Evolutionary conservation across 2,113 vertebrate genomes (phyloP), one percentile per base, ranked within the genome.

Genomic region (Rhodinocichla rosea): DNA sequence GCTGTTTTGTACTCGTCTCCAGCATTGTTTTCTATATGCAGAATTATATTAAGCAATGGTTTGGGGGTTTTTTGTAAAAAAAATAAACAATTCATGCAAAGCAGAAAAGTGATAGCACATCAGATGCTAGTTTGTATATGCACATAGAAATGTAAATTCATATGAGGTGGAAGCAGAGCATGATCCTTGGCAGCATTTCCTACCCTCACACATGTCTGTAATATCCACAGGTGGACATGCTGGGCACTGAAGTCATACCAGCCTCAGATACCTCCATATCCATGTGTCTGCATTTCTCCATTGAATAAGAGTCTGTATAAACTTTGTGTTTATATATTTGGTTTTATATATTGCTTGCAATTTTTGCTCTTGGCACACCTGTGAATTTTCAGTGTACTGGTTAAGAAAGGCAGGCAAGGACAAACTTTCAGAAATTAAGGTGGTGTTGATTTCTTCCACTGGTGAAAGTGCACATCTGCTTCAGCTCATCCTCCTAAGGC

Each of bases 401-500:
- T 83, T 56, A 67, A 76, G 86, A 82, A 73, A 78, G n/a, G 27
- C 33, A 93, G 40, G 56, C 15, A 28, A 75, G 82, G 42, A 19
- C 9, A 13, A 93, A 91, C 65, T 94, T 81, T 10, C 6, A 49
- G 70, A 83, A 92, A 32, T 3, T 1, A 73, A 47, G 65, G 63
- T 69, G 62, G 32, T 82, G 59, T 39, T 44, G 24, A 65, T 89
- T 94, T 94, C 15, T 81, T 33, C 59, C 0, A 0, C 15, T 81
- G 62, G 37, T 86, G 35, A 45, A 85, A 88, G 64, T 68, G 52
- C 11, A 10, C 81, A 73, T 90, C 44, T 91, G 74, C 75, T 94
- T 76, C 50, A 89, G 18, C 73, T 95, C 92, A 63, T 92, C 69
- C 73, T 85, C 71, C 82, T 83, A 56, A 80, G 83, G 33, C 50